phyloP scores from a whole-genome alignment of 2,113 vertebrate genomes.

The Dicaeum eximium region DNA sequence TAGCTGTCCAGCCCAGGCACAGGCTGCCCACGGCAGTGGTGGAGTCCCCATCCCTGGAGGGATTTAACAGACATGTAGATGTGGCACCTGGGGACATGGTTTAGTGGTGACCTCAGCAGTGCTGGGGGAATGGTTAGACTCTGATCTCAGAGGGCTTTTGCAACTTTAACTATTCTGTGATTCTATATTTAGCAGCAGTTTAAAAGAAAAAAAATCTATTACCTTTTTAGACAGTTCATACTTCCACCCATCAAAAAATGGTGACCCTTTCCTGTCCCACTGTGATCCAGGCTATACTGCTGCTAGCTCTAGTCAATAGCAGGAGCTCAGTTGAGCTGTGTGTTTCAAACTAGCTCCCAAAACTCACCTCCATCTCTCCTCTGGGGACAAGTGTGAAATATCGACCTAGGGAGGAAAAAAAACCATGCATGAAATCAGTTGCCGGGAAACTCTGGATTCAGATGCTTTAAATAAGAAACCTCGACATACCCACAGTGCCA shows the following conservation, averaged over 20 bases:
- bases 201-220: background rate
- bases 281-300: background rate
- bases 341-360: background rate
- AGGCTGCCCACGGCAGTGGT: background rate
- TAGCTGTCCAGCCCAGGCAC: background rate
- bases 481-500: rapidly evolving
- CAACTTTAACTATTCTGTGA: background rate
- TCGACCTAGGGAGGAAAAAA: conserved; percentile 77
- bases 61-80: background rate
- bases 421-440: background rate
- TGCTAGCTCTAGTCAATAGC: background rate
- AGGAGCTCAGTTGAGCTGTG: background rate
- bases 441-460: background rate
- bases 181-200: background rate
- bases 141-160: background rate
- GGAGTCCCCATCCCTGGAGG: background rate
- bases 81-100: background rate
- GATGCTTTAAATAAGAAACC: background rate
- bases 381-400: conserved; percentile 88
- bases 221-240: background rate
- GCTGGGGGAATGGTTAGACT: background rate
- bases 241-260: background rate
- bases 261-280: background rate
- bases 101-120: background rate
- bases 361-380: conserved; percentile 94